A percentile compares a stretch with the other conserved stretches of the same genome.
These are phyloP conservation scores for Sebastes melanostomus DNA, from an alignment of 2,797 vertebrate genomes.

Conservation along the genomic window DNA sequence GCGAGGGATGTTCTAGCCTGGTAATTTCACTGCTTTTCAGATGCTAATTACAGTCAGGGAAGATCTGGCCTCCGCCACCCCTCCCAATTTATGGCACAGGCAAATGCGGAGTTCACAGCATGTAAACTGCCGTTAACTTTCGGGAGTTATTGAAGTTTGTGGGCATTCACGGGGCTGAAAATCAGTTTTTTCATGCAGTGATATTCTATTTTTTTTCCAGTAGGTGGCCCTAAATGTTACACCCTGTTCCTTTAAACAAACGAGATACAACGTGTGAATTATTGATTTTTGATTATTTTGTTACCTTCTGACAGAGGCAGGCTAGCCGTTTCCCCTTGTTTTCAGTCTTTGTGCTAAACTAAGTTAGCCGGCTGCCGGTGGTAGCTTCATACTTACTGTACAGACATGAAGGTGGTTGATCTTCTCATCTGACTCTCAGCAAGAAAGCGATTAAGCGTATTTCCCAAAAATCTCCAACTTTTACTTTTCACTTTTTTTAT, in stretches of 20 bases:
- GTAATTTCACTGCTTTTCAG: neutral
- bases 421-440: neutral
- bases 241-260: neutral
- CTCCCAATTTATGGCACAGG: no score
- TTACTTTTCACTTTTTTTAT: neutral
- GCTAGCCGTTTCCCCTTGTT: neutral
- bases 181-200: no score
- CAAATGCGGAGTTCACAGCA: no score
- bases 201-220: no score
- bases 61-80: no score
- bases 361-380: neutral
- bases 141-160: no score
- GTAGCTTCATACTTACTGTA: conserved; percentile 2
- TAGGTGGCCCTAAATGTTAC: no score
- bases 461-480: neutral
- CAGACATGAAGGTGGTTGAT: neutral
- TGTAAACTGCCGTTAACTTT: no score
- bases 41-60: neutral
- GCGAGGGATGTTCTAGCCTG: neutral
- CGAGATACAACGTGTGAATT: neutral
- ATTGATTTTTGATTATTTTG: neutral
- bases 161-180: no score
- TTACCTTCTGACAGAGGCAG: neutral
- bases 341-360: neutral
- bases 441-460: neutral